These are phyloP conservation scores for Phaetusa simplex DNA, from an alignment of 2,113 vertebrate genomes.

Conservation along the genomic window DNA sequence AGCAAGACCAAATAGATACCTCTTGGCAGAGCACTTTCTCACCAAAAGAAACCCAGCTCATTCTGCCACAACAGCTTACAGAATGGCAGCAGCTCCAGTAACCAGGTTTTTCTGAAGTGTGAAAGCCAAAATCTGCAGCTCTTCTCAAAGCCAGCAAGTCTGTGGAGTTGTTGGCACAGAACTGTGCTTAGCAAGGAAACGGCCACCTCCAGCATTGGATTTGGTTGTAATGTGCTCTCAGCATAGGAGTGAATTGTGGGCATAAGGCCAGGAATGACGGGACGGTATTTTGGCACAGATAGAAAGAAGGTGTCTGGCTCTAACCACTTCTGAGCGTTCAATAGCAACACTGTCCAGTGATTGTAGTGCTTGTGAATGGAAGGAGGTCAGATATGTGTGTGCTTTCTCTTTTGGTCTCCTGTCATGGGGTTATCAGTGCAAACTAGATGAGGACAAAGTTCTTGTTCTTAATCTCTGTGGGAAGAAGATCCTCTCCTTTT, in stretches of 20 bases:
- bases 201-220: neutral
- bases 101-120: neutral
- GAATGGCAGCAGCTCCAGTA: neutral
- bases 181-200: neutral
- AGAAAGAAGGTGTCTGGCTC: constrained; percentile 49
- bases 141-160: neutral
- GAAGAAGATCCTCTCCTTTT: neutral
- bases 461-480: neutral
- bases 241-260: neutral
- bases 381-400: neutral
- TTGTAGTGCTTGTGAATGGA: neutral
- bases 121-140: neutral
- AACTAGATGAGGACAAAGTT: neutral
- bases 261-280: neutral
- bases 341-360: neutral
- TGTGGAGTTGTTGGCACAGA: neutral
- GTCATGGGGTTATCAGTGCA: neutral
- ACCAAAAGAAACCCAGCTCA: neutral
- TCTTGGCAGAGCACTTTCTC: neutral
- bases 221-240: neutral
- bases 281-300: neutral
- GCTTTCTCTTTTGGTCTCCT: neutral
- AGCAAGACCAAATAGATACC: neutral
- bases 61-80: neutral
- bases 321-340: neutral